Percentiles rank a stretch among this genome's conserved stretches.
Conservation (phyloP, 2,797 vertebrate genomes). For the Tokudaia muenninki region DNA sequence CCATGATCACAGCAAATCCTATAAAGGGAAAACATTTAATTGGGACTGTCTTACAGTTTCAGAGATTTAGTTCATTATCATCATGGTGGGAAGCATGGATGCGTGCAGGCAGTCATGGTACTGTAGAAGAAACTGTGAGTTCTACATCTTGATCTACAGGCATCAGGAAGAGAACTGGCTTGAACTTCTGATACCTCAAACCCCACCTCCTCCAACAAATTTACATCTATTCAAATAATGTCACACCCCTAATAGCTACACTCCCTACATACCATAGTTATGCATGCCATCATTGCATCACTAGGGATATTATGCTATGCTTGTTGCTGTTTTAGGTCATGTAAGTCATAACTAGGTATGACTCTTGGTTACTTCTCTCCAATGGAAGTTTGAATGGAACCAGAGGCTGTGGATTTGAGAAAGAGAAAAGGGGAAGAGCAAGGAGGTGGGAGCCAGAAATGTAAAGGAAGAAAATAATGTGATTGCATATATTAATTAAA, state of each 20-base stretch:
- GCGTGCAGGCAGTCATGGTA: neutral
- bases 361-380: neutral
- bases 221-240: neutral
- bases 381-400: neutral
- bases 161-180: neutral
- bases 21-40: neutral
- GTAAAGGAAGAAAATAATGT: neutral
- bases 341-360: neutral
- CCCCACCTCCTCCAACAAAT: neutral
- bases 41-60: neutral
- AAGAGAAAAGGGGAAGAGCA: neutral
- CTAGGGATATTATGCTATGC: neutral
- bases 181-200: neutral
- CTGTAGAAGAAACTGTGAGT: neutral
- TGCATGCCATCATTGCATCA: neutral
- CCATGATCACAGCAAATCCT: neutral
- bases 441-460: neutral
- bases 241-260: neutral
- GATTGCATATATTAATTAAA: neutral
- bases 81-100: neutral
- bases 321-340: neutral
- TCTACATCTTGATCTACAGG: neutral
- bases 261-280: neutral
- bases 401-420: neutral
- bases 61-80: neutral